A percentile compares a stretch with the other conserved stretches of the same genome.
These are phyloP conservation scores for Enteromius fasciolatus DNA, from an alignment of 2,797 vertebrate genomes.

Conservation along the genomic window DNA sequence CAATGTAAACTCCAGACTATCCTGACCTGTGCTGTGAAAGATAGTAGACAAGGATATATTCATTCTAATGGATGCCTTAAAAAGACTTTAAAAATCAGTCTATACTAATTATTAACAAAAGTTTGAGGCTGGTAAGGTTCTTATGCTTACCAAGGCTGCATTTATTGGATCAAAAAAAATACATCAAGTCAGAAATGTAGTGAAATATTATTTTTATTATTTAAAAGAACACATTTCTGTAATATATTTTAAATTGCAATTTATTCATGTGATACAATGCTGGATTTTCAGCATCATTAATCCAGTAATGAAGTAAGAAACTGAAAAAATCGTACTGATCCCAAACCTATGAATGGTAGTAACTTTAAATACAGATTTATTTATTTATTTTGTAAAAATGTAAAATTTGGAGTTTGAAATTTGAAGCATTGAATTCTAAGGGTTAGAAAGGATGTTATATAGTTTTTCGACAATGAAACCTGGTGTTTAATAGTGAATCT, in stretches of 20 bases:
- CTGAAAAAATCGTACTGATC: neutral
- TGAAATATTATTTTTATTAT: no score
- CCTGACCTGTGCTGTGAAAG: neutral
- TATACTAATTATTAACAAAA: neutral
- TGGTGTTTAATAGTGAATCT: neutral
- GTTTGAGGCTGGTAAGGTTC: no score
- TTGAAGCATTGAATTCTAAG: neutral
- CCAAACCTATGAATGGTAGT: neutral
- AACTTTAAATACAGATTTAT: no score
- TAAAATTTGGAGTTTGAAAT: neutral
- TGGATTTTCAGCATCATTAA: neutral
- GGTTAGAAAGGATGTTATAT: neutral
- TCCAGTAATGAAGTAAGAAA: neutral
- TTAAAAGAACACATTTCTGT: no score
- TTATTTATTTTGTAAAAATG: no score
- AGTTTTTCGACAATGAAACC: neutral
- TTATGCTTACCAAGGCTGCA: neutral
- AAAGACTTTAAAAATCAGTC: neutral
- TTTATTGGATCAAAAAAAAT: neutral
- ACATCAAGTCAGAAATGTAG: no score
- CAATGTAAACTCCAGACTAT: neutral
- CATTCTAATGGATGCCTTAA: neutral
- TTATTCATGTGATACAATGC: neutral
- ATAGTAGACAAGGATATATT: neutral
- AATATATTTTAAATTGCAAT: neutral